Percentiles rank a stretch among this genome's conserved stretches.
These are phyloP conservation scores for Apostichopus japonicus DNA, from an alignment of 35 echinoderm and acorn worm genomes.

Conservation along the genomic window DNA sequence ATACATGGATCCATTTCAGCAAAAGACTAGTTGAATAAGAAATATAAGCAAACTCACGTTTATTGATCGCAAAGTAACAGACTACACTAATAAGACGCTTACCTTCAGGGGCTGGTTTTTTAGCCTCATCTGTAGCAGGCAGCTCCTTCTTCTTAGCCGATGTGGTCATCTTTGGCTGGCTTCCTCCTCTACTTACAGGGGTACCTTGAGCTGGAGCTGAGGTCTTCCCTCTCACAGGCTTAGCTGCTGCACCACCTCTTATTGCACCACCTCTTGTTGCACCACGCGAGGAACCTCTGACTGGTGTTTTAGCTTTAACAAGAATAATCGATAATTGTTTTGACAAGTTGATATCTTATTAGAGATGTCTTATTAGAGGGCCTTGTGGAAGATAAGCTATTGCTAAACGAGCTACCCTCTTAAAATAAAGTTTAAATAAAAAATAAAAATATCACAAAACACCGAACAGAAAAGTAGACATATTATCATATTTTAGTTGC, in stretches of 20 bases:
- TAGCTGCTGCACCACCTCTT: not conserved
- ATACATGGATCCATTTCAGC: too few relatives aligned
- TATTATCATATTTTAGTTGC: too few relatives aligned
- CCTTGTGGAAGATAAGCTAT: too few relatives aligned
- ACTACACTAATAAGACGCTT: too few relatives aligned
- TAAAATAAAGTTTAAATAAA: too few relatives aligned
- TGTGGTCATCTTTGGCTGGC: conserved; percentile 44
- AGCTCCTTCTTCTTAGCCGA: conserved; percentile 12
- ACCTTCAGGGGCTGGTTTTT: conserved; percentile 3
- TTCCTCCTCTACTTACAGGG: conserved; percentile 39
- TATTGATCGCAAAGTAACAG: too few relatives aligned
- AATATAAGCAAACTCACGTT: too few relatives aligned
- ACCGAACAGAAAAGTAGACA: too few relatives aligned
- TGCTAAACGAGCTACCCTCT: too few relatives aligned
- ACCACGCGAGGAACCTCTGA: conserved; percentile 7
- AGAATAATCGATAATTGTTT: not conserved
- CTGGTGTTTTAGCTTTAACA: conserved; percentile 10
- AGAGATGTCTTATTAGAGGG: too few relatives aligned
- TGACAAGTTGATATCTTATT: not conserved
- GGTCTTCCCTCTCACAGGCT: conserved; percentile 52
- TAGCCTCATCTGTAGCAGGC: conserved; percentile 35
- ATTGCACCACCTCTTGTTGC: conserved; percentile 62
- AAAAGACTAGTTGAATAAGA: too few relatives aligned
- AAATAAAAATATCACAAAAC: too few relatives aligned
- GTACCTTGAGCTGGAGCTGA: conserved; percentile 18